Conservation (phyloP, 2,113 vertebrate species). For the Indri indri region DNA sequence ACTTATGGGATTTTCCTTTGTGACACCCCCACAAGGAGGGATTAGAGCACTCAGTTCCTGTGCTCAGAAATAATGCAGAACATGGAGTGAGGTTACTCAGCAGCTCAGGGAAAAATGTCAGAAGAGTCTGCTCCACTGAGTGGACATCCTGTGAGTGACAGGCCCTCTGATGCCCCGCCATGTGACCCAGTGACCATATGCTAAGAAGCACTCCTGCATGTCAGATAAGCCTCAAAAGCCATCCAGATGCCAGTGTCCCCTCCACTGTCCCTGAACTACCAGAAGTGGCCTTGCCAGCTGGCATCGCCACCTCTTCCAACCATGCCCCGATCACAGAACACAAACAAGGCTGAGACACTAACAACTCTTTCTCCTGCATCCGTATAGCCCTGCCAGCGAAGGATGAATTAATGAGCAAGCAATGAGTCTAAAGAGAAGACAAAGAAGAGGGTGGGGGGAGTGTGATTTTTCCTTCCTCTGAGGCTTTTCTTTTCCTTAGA, state of each 20-base stretch:
- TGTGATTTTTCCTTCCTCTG: not conserved
- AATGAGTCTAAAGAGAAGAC: not conserved
- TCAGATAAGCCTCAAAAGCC: slow-evolving; percentile 25
- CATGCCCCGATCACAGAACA: slow-evolving; percentile 5
- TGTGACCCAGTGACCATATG: not conserved
- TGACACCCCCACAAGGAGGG: rapidly evolving
- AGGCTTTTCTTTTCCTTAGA: not conserved
- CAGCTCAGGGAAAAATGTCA: not conserved
- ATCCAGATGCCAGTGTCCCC: not conserved
- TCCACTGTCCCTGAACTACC: not conserved
- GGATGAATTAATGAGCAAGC: not conserved
- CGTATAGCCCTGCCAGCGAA: not conserved
- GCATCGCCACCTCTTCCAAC: not conserved
- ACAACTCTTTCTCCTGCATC: not conserved
- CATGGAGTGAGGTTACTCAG: no score
- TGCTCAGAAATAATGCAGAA: not conserved
- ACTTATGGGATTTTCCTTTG: not conserved
- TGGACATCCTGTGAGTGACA: not conserved
- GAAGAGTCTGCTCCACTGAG: not conserved
- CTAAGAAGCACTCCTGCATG: not conserved
- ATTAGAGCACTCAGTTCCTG: not conserved
- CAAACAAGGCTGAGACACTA: not conserved
- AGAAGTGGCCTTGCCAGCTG: slow-evolving; percentile 32
- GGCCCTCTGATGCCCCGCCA: not conserved
- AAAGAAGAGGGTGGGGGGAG: not conserved